Base-by-base conservation (phyloP, 1,140 invertebrate species). In the Brachionus sp. region DNA sequence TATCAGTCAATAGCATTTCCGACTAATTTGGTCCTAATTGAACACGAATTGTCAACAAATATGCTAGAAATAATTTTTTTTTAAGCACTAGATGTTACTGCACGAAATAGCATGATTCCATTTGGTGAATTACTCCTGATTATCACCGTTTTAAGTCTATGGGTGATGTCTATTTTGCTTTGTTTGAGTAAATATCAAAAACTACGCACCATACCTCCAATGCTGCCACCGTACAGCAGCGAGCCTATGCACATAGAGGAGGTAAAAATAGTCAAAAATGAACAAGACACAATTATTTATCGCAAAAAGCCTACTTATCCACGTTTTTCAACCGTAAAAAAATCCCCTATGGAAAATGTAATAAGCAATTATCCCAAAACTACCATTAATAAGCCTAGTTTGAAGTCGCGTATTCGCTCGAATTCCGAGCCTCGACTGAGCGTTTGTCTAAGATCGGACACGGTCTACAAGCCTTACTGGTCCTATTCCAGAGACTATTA, bases 161-260 rank as follows among this genome's bases (percentile, higher is more conserved):
- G 77, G 77, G 16, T 66, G 25, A 13, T 62, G 9, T 80, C 77
- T 10, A 80, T 80, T 13, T 23, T 80, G 23, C 39, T 80, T 39
- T 80, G 50, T 62, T 37, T 57, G 25, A 80, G 39, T 42, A 80
- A 80, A 25, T 80, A 80, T 50, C 46, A 80, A 80, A 80, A 80
- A n/a, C 16, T 80, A 23, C 46, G 77, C 53, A 33, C 29, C 12
- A 62, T 80, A 25, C 77, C 50, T 19, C 77, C 77, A n/a, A 80
- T 80, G 62, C 57, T 80, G 10, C 77, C 77, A 12, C 44, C 62
- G 13, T 80, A 80, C 37, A 57, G 12, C 77, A 35, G 37, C 13
- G 50, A 62, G 23, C 77, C 77, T 19, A 80, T 80, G 77, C 77
- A 80, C 39, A 80, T 80, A 23, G 77, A 80, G 33, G 77, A 75